These are phyloP conservation scores for Macrotrachela quadricornifera DNA, from an alignment of 1,140 invertebrate genomes.

Conservation along the genomic window DNA sequence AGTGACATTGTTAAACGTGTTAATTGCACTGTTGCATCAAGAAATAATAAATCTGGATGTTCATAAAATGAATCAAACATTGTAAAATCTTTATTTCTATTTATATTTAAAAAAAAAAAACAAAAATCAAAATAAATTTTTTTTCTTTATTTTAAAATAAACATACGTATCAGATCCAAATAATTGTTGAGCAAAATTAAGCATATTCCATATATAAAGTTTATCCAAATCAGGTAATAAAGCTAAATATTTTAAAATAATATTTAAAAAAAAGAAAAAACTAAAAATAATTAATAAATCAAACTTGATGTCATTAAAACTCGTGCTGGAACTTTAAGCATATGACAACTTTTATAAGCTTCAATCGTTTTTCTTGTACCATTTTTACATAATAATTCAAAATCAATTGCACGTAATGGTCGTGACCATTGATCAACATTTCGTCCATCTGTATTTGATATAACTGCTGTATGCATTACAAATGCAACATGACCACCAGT, in stretches of 20 bases:
- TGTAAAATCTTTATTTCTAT: constrained; percentile 22
- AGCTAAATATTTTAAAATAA: no score
- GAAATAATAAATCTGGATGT: constrained; percentile 25
- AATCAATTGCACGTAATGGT: constrained; percentile 68
- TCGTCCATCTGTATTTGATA: constrained; percentile 69
- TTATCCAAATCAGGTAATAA: no score
- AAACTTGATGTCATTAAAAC: constrained; percentile 60
- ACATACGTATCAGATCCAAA: constrained; percentile 29
- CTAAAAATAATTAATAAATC: constrained; percentile 37
- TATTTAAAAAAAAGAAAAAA: constrained; percentile 8
- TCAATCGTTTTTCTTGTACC: constrained; percentile 47
- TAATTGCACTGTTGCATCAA: constrained; percentile 22
- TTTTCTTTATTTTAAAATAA: not conserved
- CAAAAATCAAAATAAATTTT: no score
- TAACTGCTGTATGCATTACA: constrained; percentile 71
- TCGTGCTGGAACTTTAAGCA: constrained; percentile 71
- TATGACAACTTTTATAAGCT: constrained; percentile 61
- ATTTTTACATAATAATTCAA: constrained; percentile 75
- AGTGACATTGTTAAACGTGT: constrained; percentile 12
- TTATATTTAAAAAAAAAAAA: no score
- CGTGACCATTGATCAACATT: constrained; percentile 69
- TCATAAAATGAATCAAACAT: constrained; percentile 26
- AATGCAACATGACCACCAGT: constrained; percentile 73
- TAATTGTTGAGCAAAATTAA: constrained; percentile 30
- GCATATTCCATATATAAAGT: constrained; percentile 23